Conservation (phyloP, 2,113 vertebrate genomes). For the Phoenicopterus ruber region DNA sequence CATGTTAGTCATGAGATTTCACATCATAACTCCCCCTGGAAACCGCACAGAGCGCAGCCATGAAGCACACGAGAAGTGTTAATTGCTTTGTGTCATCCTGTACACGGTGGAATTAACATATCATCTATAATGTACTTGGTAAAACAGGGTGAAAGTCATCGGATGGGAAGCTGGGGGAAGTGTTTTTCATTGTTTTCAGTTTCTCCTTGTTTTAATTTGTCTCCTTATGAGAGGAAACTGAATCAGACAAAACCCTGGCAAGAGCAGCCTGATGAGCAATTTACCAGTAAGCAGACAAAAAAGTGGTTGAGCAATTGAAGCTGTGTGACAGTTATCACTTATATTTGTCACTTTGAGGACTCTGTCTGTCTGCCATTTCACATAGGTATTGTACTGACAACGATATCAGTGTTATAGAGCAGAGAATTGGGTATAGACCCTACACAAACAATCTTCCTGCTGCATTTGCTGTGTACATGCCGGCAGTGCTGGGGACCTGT, state of each 20-base stretch:
- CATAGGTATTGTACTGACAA: background rate
- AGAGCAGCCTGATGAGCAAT: background rate
- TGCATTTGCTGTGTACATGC: accelerated
- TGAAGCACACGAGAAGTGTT: background rate
- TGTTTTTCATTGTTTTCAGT: background rate
- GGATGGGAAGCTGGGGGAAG: background rate
- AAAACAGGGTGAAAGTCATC: background rate
- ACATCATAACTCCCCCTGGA: background rate
- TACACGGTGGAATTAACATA: background rate
- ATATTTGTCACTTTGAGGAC: background rate
- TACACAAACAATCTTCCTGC: background rate
- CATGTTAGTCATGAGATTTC: slow-evolving; percentile 30
- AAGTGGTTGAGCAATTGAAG: background rate
- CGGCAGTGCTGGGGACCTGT: accelerated
- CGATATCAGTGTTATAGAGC: background rate
- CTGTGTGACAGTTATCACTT: background rate
- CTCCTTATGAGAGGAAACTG: background rate
- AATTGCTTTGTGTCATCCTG: slow-evolving; percentile 33
- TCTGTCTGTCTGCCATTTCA: background rate
- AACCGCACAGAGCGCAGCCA: background rate
- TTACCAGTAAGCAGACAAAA: background rate
- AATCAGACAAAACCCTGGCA: background rate
- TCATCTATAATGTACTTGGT: background rate
- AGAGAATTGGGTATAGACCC: background rate
- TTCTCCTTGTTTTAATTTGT: background rate